Percentiles rank a stretch among this genome's conserved stretches.
Conservation (phyloP, 30 jellyfish, hydroid and myxozoan genomes). For the Aurelia coerulea region DNA sequence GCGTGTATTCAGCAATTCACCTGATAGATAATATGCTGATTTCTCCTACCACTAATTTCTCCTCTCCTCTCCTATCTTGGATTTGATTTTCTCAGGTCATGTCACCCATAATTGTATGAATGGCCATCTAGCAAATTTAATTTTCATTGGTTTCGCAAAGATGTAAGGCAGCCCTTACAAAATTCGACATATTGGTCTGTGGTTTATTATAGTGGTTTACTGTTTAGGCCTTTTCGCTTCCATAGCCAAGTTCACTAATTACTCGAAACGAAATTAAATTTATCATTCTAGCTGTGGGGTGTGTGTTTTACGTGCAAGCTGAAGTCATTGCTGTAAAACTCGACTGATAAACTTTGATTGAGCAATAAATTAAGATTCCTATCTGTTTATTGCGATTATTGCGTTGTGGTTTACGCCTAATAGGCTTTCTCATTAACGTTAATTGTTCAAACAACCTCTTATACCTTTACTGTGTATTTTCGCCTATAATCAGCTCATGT, state of each 20-base stretch:
- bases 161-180: slow-evolving; percentile 27
- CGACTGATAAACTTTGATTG: slow-evolving; percentile 36
- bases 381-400: slow-evolving; percentile 37
- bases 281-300: slow-evolving; percentile 26
- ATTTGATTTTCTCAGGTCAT: neutral
- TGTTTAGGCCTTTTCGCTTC: slow-evolving; percentile 19
- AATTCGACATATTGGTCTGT: slow-evolving; percentile 39
- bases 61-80: too few relatives aligned
- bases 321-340: slow-evolving; percentile 19
- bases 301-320: slow-evolving; percentile 18
- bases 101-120: slow-evolving; percentile 14
- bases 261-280: slow-evolving; percentile 33
- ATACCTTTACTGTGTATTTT: neutral
- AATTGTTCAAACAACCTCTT: neutral
- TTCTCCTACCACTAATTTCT: too few relatives aligned
- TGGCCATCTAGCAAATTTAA: slow-evolving; percentile 23
- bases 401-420: slow-evolving; percentile 50
- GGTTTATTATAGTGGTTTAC: slow-evolving; percentile 36
- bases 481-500: slow-evolving; percentile 4
- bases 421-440: slow-evolving; percentile 10
- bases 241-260: slow-evolving; percentile 27
- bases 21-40: too few relatives aligned
- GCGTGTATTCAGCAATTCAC: too few relatives aligned
- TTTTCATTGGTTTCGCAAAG: slow-evolving; percentile 45
- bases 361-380: slow-evolving; percentile 44